Conservation (phyloP, 2,113 vertebrate genomes). For the Caretta caretta region DNA sequence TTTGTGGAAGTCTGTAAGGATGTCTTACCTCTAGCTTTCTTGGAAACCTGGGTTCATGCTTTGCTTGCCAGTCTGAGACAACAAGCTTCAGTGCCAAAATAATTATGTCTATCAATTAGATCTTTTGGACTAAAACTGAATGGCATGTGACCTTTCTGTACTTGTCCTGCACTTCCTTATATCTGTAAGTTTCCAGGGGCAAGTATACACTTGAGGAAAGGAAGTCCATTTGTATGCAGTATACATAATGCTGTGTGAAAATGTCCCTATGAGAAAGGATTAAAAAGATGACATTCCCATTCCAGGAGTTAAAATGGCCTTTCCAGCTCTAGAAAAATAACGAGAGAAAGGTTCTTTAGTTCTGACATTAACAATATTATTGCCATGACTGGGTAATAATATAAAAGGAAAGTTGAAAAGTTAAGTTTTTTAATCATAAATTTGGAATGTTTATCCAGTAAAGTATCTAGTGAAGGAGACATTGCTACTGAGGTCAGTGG, state of each 20-base stretch:
- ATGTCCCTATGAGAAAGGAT: background rate
- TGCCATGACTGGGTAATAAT: slow-evolving; percentile 21
- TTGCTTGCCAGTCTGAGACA: background rate
- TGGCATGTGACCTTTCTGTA: background rate
- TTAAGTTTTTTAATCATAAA: slow-evolving; percentile 38
- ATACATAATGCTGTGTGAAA: background rate
- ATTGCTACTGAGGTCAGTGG: slow-evolving; percentile 61
- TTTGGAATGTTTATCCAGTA: slow-evolving; percentile 68
- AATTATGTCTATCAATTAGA: background rate
- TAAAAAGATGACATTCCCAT: background rate
- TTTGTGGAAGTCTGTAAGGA: background rate
- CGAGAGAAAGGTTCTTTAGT: background rate
- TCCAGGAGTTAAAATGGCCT: background rate
- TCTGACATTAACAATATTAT: background rate
- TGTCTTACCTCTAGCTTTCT: background rate
- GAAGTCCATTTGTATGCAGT: background rate
- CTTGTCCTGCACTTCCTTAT: background rate
- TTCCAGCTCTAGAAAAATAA: slow-evolving; percentile 1
- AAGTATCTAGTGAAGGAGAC: slow-evolving; percentile 27
- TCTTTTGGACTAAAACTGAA: background rate
- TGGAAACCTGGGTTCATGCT: background rate
- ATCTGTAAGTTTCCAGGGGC: background rate
- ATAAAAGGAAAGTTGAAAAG: slow-evolving; percentile 7
- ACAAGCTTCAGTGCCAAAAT: background rate
- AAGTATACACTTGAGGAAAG: background rate